These are phyloP conservation scores for Drosophila sulfurigaster DNA, from an alignment of 1,140 invertebrate genomes.

Conservation along the genomic window DNA sequence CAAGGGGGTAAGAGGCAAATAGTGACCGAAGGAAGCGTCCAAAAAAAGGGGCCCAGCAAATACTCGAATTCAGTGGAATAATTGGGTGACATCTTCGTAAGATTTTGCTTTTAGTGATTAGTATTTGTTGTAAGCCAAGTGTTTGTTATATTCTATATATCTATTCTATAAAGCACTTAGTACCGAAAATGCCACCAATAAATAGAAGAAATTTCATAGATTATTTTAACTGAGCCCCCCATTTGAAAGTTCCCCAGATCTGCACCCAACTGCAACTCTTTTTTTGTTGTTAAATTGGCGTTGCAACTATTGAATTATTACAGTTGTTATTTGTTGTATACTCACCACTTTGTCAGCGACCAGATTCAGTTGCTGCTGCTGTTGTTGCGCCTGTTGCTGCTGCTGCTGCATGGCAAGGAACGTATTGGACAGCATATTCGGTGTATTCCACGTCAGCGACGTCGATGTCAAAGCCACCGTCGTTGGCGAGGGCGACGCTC, in stretches of 20 bases:
- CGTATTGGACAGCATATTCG: constrained; percentile 82
- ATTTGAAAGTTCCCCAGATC: constrained; percentile 8
- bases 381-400: constrained; percentile 77
- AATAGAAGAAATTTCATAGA: background rate
- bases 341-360: constrained; percentile 83
- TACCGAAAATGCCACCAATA: constrained; percentile 12
- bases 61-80: background rate
- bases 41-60: constrained; percentile 42
- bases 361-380: constrained; percentile 77
- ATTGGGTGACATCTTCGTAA: background rate
- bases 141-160: background rate
- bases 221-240: constrained; percentile 33
- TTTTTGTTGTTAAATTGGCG: constrained; percentile 17
- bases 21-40: constrained; percentile 24
- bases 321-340: constrained; percentile 29
- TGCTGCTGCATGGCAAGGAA: constrained; percentile 84
- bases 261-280: constrained; percentile 33
- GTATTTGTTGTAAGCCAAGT: background rate
- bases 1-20: constrained; percentile 7
- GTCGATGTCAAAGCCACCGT: constrained; percentile 79
- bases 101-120: constrained; percentile 1
- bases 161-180: constrained; percentile 6
- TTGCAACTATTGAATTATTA: constrained; percentile 5
- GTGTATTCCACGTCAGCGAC: constrained; percentile 79
- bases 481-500: constrained; percentile 79